These are phyloP conservation scores for Pyrgus malvae DNA, from an alignment of 2,888 invertebrate species.

Conservation along the genomic window DNA sequence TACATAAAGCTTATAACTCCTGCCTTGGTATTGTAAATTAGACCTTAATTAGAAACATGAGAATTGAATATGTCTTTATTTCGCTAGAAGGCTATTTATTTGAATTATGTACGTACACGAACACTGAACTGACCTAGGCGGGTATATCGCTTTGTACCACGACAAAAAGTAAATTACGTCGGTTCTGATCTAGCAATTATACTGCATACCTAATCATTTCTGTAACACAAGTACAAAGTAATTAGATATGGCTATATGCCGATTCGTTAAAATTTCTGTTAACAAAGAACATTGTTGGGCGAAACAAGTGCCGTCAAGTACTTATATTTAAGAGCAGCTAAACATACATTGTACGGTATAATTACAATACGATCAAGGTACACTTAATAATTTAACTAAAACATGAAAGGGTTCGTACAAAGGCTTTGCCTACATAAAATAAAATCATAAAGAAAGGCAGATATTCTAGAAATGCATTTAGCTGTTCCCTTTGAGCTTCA, in stretches of 20 bases:
- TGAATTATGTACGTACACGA: constrained; percentile 6
- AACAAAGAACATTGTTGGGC: too few species aligned
- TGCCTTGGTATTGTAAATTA: neutral
- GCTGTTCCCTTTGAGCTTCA: too few species aligned
- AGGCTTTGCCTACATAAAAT: too few species aligned
- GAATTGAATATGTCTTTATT: neutral
- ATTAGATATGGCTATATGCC: neutral
- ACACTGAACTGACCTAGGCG: constrained; percentile 15
- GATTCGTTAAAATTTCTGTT: neutral
- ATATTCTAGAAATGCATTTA: too few species aligned
- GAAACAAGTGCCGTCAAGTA: too few species aligned
- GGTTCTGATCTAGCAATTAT: constrained; percentile 4
- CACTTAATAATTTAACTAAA: too few species aligned
- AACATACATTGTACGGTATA: too few species aligned
- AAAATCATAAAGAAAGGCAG: too few species aligned
- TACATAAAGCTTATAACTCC: neutral
- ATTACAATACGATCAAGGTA: too few species aligned
- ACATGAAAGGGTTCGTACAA: too few species aligned
- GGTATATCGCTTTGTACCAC: constrained; percentile 14
- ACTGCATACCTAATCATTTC: neutral
- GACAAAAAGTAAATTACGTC: constrained; percentile 13
- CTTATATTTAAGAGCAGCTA: too few species aligned
- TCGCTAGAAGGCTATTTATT: constrained; percentile 9
- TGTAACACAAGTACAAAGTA: neutral
- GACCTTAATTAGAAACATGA: neutral